Percentiles rank a stretch among this genome's conserved stretches.
These are phyloP conservation scores for Drosophila novamexicana DNA, from an alignment of 1,140 invertebrate genomes.

Conservation along the genomic window DNA sequence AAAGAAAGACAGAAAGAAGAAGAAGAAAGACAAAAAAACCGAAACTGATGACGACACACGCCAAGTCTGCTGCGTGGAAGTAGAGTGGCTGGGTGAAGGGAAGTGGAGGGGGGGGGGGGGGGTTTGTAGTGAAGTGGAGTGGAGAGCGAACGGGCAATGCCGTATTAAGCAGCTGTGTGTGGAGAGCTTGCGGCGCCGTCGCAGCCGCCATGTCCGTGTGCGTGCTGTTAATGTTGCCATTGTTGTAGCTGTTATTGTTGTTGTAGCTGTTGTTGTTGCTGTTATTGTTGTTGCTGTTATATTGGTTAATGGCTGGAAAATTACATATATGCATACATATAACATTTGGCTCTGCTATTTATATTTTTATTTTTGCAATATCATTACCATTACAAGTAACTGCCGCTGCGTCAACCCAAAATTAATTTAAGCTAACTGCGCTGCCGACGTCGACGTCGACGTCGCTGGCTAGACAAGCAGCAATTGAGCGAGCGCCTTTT, in stretches of 20 bases:
- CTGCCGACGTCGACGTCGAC: constrained; percentile 9
- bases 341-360: constrained; percentile 49
- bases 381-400: constrained; percentile 53
- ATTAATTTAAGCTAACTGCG: constrained; percentile 32
- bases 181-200: constrained; percentile 14
- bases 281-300: constrained; percentile 42
- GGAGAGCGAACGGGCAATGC: constrained; percentile 12
- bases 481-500: constrained; percentile 34
- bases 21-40: constrained; percentile 43
- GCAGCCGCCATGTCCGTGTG: constrained; percentile 41
- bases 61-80: constrained; percentile 40
- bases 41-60: constrained; percentile 75
- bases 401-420: constrained; percentile 14
- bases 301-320: constrained; percentile 72
- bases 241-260: constrained; percentile 31
- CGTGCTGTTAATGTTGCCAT: constrained; percentile 42
- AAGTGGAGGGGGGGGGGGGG: not conserved
- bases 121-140: not conserved
- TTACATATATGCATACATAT: constrained; percentile 43
- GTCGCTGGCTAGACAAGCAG: constrained; percentile 32
- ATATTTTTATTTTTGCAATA: constrained; percentile 61
- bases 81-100: not conserved
- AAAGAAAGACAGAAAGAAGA: constrained; percentile 23
- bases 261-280: constrained; percentile 40
- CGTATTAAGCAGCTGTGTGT: constrained; percentile 34